Evolutionary conservation across 2,797 vertebrate species (phyloP).

Genomic region (Aldrovandia affinis): DNA sequence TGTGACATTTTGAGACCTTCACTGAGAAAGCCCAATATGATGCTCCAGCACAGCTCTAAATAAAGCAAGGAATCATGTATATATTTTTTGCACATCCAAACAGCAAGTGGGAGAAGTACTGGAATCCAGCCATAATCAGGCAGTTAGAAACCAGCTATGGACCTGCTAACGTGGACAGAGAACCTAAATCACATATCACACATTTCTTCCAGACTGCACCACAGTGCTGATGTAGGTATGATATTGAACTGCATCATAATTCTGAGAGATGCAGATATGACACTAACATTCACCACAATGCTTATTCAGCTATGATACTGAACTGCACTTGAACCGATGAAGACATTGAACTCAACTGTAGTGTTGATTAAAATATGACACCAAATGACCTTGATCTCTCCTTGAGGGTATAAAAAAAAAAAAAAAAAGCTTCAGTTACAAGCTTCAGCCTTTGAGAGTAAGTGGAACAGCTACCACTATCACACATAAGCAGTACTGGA

Average conservation of each 20-base stretch:
- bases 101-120: no score
- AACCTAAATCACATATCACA: neutral
- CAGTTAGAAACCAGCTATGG: neutral
- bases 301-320: neutral
- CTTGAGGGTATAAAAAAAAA: neutral
- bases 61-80: neutral
- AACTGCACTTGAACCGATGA: neutral
- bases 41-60: neutral
- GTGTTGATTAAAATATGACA: neutral
- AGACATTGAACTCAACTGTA: no score
- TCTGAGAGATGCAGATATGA: neutral
- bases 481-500: neutral
- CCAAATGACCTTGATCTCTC: neutral
- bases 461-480: neutral
- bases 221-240: neutral
- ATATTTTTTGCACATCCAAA: no score
- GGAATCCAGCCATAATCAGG: neutral
- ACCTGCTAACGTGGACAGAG: neutral
- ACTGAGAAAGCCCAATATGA: neutral
- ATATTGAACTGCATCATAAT: no score
- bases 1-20: neutral
- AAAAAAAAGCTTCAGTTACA: neutral
- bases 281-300: neutral
- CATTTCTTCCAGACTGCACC: slow-evolving; percentile 6
- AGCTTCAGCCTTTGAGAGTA: neutral